These are phyloP conservation scores for Moxostoma hubbsi DNA, from an alignment of 2,797 vertebrate genomes.

Conservation along the genomic window DNA sequence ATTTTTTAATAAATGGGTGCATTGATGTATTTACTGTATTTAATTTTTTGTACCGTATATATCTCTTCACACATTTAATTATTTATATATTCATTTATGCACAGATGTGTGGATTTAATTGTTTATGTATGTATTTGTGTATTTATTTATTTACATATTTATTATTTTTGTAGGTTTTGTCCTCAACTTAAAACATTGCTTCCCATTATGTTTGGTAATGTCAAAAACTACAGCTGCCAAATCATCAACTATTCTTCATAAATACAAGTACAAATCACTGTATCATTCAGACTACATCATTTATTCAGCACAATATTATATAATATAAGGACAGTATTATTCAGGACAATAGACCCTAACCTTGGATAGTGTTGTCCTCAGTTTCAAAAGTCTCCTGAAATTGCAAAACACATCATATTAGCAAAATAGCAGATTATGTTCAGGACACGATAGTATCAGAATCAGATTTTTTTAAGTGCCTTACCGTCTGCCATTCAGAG, in stretches of 20 bases:
- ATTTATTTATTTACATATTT: too few relatives aligned
- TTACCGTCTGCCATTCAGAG: slow-evolving; percentile 50
- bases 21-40: too few relatives aligned
- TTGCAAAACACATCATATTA: slow-evolving; percentile 20
- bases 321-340: too few relatives aligned
- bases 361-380: neutral
- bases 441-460: neutral
- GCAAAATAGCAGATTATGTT: slow-evolving; percentile 7
- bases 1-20: too few relatives aligned
- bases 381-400: slow-evolving; percentile 49
- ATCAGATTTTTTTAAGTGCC: neutral
- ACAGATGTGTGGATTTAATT: too few relatives aligned
- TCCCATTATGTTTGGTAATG: neutral
- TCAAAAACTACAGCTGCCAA: neutral
- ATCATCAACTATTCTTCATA: neutral
- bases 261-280: neutral
- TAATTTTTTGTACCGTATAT: too few relatives aligned
- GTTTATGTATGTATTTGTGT: too few relatives aligned
- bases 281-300: too few relatives aligned
- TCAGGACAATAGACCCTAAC: slow-evolving; percentile 29
- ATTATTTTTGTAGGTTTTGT: too few relatives aligned
- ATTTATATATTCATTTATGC: too few relatives aligned
- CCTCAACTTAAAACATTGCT: neutral
- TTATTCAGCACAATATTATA: too few relatives aligned
- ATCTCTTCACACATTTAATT: too few relatives aligned